Conservation (phyloP, 2,113 vertebrate genomes). For the Datnioides undecimradiatus region DNA sequence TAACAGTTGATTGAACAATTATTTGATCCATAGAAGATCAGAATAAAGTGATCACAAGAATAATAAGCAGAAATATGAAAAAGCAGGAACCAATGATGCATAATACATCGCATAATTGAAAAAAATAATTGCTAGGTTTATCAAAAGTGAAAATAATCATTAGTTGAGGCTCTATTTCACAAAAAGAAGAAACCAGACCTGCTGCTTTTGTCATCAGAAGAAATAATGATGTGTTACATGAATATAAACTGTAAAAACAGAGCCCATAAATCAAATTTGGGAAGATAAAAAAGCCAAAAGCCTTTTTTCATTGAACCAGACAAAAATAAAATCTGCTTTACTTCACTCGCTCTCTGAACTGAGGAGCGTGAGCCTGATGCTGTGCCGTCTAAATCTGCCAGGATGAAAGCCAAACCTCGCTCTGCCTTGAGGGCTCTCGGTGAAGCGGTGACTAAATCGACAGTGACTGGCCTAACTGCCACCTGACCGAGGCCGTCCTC, state of each 20-base stretch:
- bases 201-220: not conserved
- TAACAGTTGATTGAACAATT: too few relatives aligned
- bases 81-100: not conserved
- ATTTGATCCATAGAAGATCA: too few relatives aligned
- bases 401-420: constrained; percentile 25
- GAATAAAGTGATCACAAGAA: too few relatives aligned
- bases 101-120: not conserved
- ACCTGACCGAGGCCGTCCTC: constrained; percentile 20
- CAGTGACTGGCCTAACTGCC: constrained; percentile 20
- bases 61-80: too few relatives aligned
- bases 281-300: not conserved
- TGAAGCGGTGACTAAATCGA: constrained; percentile 22
- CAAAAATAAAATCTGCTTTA: not conserved
- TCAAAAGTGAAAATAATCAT: not conserved
- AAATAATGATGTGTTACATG: not conserved
- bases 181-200: not conserved
- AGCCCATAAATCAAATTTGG: not conserved
- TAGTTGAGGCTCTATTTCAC: not conserved
- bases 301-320: not conserved
- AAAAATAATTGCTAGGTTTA: not conserved
- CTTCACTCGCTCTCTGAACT: not conserved
- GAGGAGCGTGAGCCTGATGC: not conserved
- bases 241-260: not conserved
- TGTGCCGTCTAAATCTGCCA: constrained; percentile 3
- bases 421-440: constrained; percentile 3